Conservation (phyloP, 2,888 invertebrate species). For the Sepiola atlantica region DNA sequence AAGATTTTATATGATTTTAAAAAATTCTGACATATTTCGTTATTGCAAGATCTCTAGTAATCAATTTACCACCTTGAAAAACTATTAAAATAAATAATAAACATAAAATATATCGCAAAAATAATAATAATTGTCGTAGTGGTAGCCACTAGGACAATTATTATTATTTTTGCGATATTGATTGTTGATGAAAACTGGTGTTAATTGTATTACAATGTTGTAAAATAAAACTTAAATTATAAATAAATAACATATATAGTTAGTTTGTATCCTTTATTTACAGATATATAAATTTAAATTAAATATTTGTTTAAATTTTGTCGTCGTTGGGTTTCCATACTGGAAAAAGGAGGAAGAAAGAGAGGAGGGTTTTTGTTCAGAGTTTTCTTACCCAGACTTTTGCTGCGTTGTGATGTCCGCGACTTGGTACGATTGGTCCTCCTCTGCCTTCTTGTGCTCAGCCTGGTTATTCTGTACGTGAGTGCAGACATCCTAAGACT, state of each 20-base stretch:
- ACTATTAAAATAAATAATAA: background rate
- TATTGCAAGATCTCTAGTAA: background rate
- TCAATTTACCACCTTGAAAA: background rate
- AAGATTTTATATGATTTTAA: background rate
- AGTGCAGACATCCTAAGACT: conserved; percentile 45
- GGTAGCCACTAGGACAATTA: background rate
- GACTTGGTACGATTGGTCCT: conserved; percentile 44
- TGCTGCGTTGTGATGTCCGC: conserved; percentile 40
- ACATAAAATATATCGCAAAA: background rate
- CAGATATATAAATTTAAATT: too few species aligned
- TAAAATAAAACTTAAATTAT: too few species aligned
- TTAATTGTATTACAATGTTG: too few species aligned
- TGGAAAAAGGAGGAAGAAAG: too few species aligned
- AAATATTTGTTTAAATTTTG: too few species aligned
- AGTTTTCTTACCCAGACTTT: background rate
- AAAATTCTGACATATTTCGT: background rate
- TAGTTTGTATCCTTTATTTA: too few species aligned
- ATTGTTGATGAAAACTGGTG: too few species aligned
- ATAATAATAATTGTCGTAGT: background rate
- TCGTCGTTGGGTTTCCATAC: too few species aligned
- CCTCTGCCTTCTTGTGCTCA: conserved; percentile 40
- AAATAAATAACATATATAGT: too few species aligned
- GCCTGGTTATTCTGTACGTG: conserved; percentile 38
- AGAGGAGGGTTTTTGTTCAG: too few species aligned
- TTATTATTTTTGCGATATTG: background rate